Base-by-base conservation (phyloP, 2,888 invertebrate genomes). In the Andrena minutula region DNA sequence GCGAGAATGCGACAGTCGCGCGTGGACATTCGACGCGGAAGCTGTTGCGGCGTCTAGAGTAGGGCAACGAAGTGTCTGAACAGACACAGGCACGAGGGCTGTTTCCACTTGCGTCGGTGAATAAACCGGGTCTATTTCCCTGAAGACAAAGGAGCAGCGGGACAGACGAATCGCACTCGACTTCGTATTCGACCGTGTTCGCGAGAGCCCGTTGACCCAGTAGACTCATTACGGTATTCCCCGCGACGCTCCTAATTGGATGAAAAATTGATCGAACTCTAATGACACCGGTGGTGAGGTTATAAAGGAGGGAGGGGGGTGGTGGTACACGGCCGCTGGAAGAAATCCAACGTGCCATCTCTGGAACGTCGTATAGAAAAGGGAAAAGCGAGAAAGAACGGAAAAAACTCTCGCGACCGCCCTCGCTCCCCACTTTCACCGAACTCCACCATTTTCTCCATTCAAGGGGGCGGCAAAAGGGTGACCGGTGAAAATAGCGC, bases 191-290 rank as follows among this genome's bases (percentile, higher is more conserved):
- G 41, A 41, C 41, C 41, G 41, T 41, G 23, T 63, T 78, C 70
- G 47, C 61, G 70, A 73, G 79, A 82, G 85, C 53, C 74, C 79
- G 69, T 88, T 83, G 83, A 88, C 82, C 83, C 75, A 80, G 63
- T 80, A 69, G 23, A 71, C 69, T 85, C 79, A 66, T 88, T 85
- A 82, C 32, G 66, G 26, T 30, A n/a, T 71, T 58, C 75, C 53
- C 28, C 69, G 79, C 30, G 61, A 68, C 69, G 64, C 32, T 75
- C 61, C 79, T 87, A 88, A 88, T 87, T 87, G 85, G 79, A 82
- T 78, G 85, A 88, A 87, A 81, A 85, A 88, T 87, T 86, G 82
- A 89, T 89, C 75, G 84, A 81, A 76, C 72, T 64, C 79, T 76
- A 87, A 83, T 84, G 89, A 79, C 61, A 68, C 32, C 51, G 32